A percentile compares a stretch with the other conserved stretches of the same genome.
Conservation (phyloP, 2,797 vertebrate genomes). For the Lutjanus argentimaculatus region DNA sequence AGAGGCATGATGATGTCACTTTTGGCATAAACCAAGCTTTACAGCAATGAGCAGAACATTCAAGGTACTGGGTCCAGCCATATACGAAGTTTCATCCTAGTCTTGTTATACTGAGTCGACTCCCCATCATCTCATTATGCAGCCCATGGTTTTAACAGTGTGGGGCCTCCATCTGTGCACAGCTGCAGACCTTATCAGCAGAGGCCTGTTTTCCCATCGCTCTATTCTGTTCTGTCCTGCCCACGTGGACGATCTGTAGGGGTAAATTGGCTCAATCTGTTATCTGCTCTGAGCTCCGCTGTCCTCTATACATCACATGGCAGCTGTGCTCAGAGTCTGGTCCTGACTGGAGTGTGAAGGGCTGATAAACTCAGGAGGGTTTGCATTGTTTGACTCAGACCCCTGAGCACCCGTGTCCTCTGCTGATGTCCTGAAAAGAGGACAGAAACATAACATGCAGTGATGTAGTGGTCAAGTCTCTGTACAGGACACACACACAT, state of each 20-base stretch:
- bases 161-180: slow-evolving; percentile 17
- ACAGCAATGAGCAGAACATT: neutral
- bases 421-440: slow-evolving; percentile 40
- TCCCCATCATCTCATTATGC: neutral
- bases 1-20: neutral
- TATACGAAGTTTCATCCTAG: neutral
- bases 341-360: slow-evolving; percentile 1
- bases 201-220: slow-evolving; percentile 22
- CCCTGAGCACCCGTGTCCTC: slow-evolving; percentile 15
- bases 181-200: slow-evolving; percentile 38
- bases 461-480: neutral
- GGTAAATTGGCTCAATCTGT: slow-evolving; percentile 16
- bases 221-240: slow-evolving; percentile 1
- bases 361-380: neutral
- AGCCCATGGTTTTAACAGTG: neutral
- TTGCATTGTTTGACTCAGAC: slow-evolving; percentile 2
- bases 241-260: neutral
- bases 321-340: slow-evolving; percentile 14
- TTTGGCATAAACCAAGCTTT: neutral
- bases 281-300: slow-evolving; percentile 1
- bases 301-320: neutral
- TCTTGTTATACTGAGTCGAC: neutral
- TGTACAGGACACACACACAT: neutral
- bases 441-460: slow-evolving; percentile 10
- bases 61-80: neutral